Evolutionary conservation across 2,797 vertebrate genomes (phyloP), one percentile per base, ranked within the genome.

Genomic region (Silurus lanzhouensis): DNA sequence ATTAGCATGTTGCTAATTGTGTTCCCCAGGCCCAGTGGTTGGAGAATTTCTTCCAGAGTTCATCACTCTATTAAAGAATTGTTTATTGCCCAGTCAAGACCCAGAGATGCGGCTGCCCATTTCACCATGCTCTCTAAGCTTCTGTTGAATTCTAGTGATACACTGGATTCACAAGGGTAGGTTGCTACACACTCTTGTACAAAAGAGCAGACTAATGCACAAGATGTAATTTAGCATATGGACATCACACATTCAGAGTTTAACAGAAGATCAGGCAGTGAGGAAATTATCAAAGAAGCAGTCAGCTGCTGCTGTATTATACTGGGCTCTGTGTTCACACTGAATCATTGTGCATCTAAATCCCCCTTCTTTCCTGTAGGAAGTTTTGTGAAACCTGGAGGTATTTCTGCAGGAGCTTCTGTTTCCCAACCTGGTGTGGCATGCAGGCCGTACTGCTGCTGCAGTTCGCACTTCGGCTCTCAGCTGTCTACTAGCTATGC

Each of bases 361-460:
- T 82, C 15, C 74, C 9, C 67, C 64, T 64, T n/a, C 22, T 48
- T 60, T 57, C 48, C 80, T 90, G 13, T 92, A 99, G 98, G 91
- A 90, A 88, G 88, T 97, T 99, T 89, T 87, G 89, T 61, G 85
- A 91, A 10, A 97, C 92, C 92, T 97, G 1, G 95, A 97, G 92
- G 91, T 85, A 52, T 92, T 99, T 91, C 90, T 97, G 79, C 91
- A 92, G 88, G 95, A 98, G 82, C 86, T 97, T 76, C 87, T 99
- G 90, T 94, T 96, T 87, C 97, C 98, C 80, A 99, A 96, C 94
- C 95, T 99, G 91, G 96, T 97, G 93, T 99, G 98, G 98, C 94
- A 90, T 0, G 96, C 96, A 0, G 98, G 98, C 46, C 96, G 95
- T 84, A 96, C 94, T 0, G 96, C 97, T 0, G 96, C 95, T 0